phyloP scores from a whole-genome alignment of 2,888 invertebrate genomes.

The Cistogaster globosa region DNA sequence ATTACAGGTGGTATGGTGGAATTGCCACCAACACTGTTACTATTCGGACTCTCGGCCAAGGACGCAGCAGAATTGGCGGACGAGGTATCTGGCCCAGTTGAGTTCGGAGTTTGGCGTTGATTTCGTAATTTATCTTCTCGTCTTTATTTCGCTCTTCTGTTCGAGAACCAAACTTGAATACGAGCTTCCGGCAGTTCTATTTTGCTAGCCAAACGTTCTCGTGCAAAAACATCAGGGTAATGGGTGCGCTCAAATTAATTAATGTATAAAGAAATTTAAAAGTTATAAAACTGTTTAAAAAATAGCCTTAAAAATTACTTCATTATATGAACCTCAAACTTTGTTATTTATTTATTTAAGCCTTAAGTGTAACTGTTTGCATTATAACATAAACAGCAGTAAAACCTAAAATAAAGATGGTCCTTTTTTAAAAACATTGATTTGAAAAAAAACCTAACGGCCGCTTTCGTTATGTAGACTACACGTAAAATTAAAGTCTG shows the following conservation, averaged over 20 bases:
- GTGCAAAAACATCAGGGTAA: slow-evolving; percentile 97
- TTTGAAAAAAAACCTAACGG: too few species aligned
- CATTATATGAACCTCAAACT: too few species aligned
- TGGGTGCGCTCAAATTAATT: slow-evolving; percentile 96
- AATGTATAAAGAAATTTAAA: too few species aligned
- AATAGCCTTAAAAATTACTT: too few species aligned
- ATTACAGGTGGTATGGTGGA: slow-evolving; percentile 65
- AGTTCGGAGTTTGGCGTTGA: slow-evolving; percentile 86
- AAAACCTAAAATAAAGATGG: too few species aligned
- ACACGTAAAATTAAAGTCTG: too few species aligned
- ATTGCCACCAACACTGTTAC: slow-evolving; percentile 64
- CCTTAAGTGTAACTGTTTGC: too few species aligned
- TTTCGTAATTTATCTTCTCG: slow-evolving; percentile 98
- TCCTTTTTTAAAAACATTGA: too few species aligned
- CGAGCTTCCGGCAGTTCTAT: slow-evolving; percentile 96
- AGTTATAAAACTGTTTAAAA: neutral
- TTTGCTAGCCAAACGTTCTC: slow-evolving; percentile 95
- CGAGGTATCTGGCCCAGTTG: slow-evolving; percentile 57
- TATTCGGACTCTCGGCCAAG: slow-evolving; percentile 76
- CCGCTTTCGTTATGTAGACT: too few species aligned
- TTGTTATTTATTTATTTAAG: too few species aligned
- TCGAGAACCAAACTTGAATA: slow-evolving; percentile 94
- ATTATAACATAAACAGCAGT: too few species aligned
- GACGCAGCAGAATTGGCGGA: slow-evolving; percentile 74
- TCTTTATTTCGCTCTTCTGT: slow-evolving; percentile 99